These are phyloP conservation scores for Polypedilum pembai DNA, from an alignment of 1,140 invertebrate genomes.

Conservation along the genomic window DNA sequence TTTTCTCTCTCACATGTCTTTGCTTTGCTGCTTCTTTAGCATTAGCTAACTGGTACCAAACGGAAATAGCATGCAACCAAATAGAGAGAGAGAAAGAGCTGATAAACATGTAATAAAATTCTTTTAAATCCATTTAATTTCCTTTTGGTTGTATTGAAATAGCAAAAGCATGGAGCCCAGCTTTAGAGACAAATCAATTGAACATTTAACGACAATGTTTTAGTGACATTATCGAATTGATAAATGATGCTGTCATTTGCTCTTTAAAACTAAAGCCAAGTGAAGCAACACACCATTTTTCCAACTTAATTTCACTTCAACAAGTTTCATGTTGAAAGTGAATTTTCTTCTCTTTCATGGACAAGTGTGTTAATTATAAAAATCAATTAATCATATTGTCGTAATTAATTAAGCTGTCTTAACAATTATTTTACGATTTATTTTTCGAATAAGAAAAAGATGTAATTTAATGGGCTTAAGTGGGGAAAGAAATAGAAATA, in stretches of 20 bases:
- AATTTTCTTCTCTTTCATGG: too few relatives aligned
- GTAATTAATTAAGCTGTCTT: constrained; percentile 18
- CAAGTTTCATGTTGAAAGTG: too few relatives aligned
- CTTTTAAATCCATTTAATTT: background rate
- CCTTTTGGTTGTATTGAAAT: background rate
- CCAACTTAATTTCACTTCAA: too few relatives aligned
- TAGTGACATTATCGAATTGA: constrained; percentile 8
- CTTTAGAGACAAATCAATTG: background rate
- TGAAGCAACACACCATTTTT: too few relatives aligned
- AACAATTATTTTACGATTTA: background rate
- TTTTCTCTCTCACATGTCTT: too few relatives aligned
- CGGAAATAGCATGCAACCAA: background rate
- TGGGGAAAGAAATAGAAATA: background rate
- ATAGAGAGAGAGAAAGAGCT: background rate
- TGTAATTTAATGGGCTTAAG: constrained; percentile 24
- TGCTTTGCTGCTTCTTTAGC: background rate
- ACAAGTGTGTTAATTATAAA: background rate
- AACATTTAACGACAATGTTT: constrained; percentile 6
- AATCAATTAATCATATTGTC: constrained; percentile 19
- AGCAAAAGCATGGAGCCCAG: background rate
- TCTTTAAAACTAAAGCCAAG: too few relatives aligned
- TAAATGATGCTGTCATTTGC: background rate
- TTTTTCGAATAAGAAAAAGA: background rate
- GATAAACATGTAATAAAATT: background rate
- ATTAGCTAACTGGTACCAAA: background rate